A percentile compares a stretch with the other conserved stretches of the same genome.
These are phyloP conservation scores for Neostethus bicornis DNA, from an alignment of 2,797 vertebrate genomes.

Conservation along the genomic window DNA sequence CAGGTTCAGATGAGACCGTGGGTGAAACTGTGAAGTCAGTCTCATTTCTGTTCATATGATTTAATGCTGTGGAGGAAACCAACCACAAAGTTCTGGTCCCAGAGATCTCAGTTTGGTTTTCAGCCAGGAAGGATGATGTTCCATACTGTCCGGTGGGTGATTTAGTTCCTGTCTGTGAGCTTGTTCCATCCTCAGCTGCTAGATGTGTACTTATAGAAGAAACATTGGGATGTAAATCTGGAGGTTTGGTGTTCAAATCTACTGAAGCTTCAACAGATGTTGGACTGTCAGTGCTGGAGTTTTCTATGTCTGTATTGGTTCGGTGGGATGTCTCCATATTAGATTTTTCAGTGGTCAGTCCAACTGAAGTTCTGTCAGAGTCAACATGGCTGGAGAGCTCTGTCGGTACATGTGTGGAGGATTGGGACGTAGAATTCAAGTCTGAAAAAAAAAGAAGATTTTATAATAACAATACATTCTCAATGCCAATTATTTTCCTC, in stretches of 20 bases:
- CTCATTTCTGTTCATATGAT: not conserved
- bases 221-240: slow-evolving; percentile 1
- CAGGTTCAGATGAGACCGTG: not conserved
- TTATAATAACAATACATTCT: too few species aligned
- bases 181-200: not conserved
- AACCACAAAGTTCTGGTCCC: not conserved
- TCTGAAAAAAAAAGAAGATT: slow-evolving; percentile 40
- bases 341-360: not conserved
- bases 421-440: slow-evolving; percentile 22
- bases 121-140: not conserved
- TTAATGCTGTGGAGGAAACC: slow-evolving; percentile 4
- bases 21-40: not conserved
- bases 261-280: not conserved
- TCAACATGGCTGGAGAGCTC: slow-evolving; percentile 3
- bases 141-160: not conserved
- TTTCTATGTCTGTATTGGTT: slow-evolving; percentile 3
- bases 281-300: slow-evolving; percentile 8
- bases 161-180: slow-evolving; percentile 1
- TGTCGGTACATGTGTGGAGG: slow-evolving; percentile 26
- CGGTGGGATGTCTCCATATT: slow-evolving; percentile 10
- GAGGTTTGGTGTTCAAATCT: slow-evolving; percentile 17
- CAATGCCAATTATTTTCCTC: too few species aligned
- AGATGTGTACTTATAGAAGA: slow-evolving; percentile 13
- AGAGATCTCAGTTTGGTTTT: not conserved
- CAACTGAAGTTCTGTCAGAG: slow-evolving; percentile 1